Percentiles rank a stretch among this genome's conserved stretches.
These are phyloP conservation scores for Nycticryphes semicollaris DNA, from an alignment of 2,113 vertebrate species.

Conservation along the genomic window DNA sequence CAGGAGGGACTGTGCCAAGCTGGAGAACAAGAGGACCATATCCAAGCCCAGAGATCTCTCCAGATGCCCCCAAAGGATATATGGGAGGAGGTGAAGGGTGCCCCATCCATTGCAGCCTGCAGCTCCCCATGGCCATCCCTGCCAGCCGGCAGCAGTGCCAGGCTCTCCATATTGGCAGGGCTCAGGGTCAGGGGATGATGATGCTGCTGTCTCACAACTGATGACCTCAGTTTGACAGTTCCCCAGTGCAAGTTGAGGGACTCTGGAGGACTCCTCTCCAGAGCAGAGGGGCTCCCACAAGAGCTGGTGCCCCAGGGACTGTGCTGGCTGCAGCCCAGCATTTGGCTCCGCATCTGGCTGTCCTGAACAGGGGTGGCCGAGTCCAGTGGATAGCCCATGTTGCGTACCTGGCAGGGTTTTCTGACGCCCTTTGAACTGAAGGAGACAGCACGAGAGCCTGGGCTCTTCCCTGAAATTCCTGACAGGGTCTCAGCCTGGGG, in stretches of 20 bases:
- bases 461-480: slow-evolving; percentile 72
- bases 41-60: background rate
- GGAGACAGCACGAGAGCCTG: slow-evolving; percentile 52
- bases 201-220: slow-evolving; percentile 77
- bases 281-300: slow-evolving; percentile 54
- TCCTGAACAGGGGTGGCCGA: slow-evolving; percentile 74
- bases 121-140: slow-evolving; percentile 78
- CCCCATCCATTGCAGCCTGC: slow-evolving; percentile 68
- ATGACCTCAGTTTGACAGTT: slow-evolving; percentile 73
- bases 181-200: slow-evolving; percentile 53
- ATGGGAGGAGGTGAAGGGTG: slow-evolving; percentile 79
- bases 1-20: background rate
- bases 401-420: slow-evolving; percentile 72
- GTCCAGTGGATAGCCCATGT: slow-evolving; percentile 70
- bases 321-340: slow-evolving; percentile 76
- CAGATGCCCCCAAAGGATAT: slow-evolving; percentile 86
- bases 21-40: background rate
- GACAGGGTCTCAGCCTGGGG: slow-evolving; percentile 74
- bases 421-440: slow-evolving; percentile 65
- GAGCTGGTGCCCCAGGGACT: slow-evolving; percentile 63
- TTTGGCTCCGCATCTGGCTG: slow-evolving; percentile 81
- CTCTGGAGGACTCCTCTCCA: slow-evolving; percentile 70
- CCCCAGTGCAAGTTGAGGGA: slow-evolving; percentile 79
- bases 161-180: slow-evolving; percentile 62
- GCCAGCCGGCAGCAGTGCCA: slow-evolving; percentile 74